Base-by-base conservation (phyloP, 2,888 invertebrate species). In the Drosophila pegasa region DNA sequence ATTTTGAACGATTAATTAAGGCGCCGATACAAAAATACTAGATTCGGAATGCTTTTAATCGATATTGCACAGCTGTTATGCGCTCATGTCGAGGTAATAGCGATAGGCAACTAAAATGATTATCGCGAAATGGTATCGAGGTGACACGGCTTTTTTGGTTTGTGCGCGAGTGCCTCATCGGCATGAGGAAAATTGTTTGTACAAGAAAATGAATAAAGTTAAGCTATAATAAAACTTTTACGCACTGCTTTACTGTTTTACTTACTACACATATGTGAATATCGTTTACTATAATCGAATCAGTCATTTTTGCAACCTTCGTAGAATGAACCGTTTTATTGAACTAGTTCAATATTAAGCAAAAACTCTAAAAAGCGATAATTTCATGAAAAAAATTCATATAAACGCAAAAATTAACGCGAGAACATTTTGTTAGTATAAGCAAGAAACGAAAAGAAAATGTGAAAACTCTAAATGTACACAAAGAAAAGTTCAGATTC, bases 281-380 rank as follows among this genome's bases (percentile, higher is more conserved):
- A 22, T 41, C 22, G 22, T 9, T 41, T 3, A 14, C 14, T n/a
- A n/a, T n/a, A 22, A 41, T 25, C 25, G 43, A 16, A 0, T 1
- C 9, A 45, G 12, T 27, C 5, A 16, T 16, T 45, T 7, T 25
- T 12, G 12, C 33, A 55, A 25, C 33, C 41, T 14, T 59, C 9
- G n/a, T 14, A 12, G 2, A 59, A 33, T 14, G n/a, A 33, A 18
- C n/a, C 18, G 14, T 31, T 55, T 9, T 27, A 51, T n/a, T 45
- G 50, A 68, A 51, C 50, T 31, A 63, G 61, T 60, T 63, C 63
- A 41, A 37, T 40, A 16, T 40, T 47, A 33, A 40, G 50, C 50
- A 48, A 25, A 45, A 50, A 16, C 6, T 59, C 14, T 33, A 41
- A 22, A 52, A 40, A 63, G 70, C 25, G 57, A 64, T 25, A 52